A percentile compares a stretch with the other conserved stretches of the same genome.
Evolutionary conservation across 2,113 vertebrate genomes (phyloP).

Genomic region (Ochotona princeps): DNA sequence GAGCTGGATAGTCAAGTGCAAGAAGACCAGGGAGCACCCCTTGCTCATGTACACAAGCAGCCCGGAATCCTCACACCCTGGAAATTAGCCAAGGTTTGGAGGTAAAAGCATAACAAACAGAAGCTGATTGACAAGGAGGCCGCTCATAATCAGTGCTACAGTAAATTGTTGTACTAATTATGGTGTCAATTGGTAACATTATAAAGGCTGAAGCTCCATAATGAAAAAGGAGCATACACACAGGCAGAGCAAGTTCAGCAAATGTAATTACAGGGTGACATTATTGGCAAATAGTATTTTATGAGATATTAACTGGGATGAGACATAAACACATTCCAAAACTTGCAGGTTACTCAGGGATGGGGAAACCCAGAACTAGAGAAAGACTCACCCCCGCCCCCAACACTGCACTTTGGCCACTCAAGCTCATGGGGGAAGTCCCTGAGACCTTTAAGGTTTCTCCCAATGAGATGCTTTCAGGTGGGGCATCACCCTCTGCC

Average conservation of each 20-base stretch:
- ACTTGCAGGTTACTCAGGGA: constrained; percentile 19
- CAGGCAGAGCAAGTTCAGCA: constrained; percentile 74
- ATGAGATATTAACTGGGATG: constrained; percentile 70
- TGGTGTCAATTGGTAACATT: constrained; percentile 79
- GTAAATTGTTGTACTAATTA: constrained; percentile 84
- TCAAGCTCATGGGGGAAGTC: background rate
- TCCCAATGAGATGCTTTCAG: background rate
- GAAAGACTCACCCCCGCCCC: background rate
- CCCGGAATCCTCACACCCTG: constrained; percentile 14
- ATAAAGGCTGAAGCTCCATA: constrained; percentile 78
- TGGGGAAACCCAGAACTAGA: background rate
- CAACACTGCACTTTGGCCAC: background rate
- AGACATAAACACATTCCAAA: constrained; percentile 57
- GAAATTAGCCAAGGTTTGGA: constrained; percentile 77
- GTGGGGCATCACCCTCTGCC: fast-evolving
- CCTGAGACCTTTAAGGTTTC: background rate
- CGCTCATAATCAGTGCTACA: constrained; percentile 82
- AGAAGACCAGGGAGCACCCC: background rate
- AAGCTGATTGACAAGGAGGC: constrained; percentile 83
- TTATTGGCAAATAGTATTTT: constrained; percentile 83
- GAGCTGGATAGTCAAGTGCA: constrained; percentile 58
- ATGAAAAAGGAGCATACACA: constrained; percentile 79
- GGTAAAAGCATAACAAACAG: constrained; percentile 74
- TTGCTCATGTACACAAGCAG: constrained; percentile 25
- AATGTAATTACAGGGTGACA: constrained; percentile 81